Evolutionary conservation across 2,113 vertebrate species (phyloP), one percentile per base, ranked within the genome.

Genomic region (Notarius lentiginosus): DNA sequence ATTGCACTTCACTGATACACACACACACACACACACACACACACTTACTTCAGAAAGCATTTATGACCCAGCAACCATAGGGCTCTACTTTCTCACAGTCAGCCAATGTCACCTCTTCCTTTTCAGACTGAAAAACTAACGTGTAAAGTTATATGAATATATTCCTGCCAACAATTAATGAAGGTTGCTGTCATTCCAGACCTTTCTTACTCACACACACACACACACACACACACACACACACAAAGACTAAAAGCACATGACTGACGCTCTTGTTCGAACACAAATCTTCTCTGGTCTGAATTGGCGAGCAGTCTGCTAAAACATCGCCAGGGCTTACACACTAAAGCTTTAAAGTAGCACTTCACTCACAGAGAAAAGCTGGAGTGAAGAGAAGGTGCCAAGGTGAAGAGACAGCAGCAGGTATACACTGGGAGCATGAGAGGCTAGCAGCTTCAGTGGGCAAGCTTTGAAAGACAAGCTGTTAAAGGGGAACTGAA

Each of bases 301-400:
- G 63, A 86, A 86, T 80, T 86, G 41, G 61, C 24, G 84, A 72
- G 60, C 51, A 86, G 55, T 11, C 88, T 56, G 63, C 86, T 89
- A 75, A 41, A 72, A n/a, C 49, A 75, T 68, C 87, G 88, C 85
- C 82, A 87, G 72, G 53, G 58, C 49, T 60, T 72, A 51, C 73
- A 61, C 55, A 88, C 60, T 75, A 77, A 75, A 65, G 81, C 61
- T n/a, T 4, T 47, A 81, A 73, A 88, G 87, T 83, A 81, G 83
- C 85, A 90, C 87, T 90, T 88, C 79, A 88, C 61, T 77, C 10
- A 56, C 56, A 90, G 65, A 85, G 72, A 86, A 87, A 85, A 84
- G 68, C 87, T 83, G 34, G 56, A 82, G 84, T 61, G 15, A 80
- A n/a, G 11, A 53, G 70, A 83, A 86, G 47, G 65, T 85, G 80